Conservation (phyloP, 2,113 vertebrate species). For the Nothobranchius furzeri region DNA sequence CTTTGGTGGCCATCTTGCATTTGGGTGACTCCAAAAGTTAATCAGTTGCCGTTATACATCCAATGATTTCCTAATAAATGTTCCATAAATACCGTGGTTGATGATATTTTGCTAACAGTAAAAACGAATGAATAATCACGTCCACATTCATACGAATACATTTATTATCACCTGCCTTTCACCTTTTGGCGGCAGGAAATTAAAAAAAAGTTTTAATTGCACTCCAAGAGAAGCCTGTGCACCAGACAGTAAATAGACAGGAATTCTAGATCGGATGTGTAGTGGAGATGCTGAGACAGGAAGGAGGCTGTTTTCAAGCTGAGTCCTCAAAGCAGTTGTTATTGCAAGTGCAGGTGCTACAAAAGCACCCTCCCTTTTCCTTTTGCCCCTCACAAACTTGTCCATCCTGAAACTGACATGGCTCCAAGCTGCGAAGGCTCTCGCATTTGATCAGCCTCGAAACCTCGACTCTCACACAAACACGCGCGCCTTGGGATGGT, state of each 20-base stretch:
- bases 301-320: conserved; percentile 40
- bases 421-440: conserved; percentile 37
- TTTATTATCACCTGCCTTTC: not conserved
- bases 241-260: not conserved
- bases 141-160: not conserved
- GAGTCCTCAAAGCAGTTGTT: conserved; percentile 30
- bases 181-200: not conserved
- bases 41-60: not conserved
- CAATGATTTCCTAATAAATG: not conserved
- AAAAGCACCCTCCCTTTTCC: conserved; percentile 27
- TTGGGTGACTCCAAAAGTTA: not conserved
- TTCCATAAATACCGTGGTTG: not conserved
- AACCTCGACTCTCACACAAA: conserved; percentile 19
- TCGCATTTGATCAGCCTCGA: conserved; percentile 31
- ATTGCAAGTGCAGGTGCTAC: conserved; percentile 35
- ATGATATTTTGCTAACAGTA: not conserved
- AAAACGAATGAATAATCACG: not conserved
- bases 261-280: not conserved
- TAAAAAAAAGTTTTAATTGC: too few species aligned
- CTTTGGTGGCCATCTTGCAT: not conserved
- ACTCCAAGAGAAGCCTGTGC: not conserved
- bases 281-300: conserved; percentile 16
- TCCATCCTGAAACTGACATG: conserved; percentile 30
- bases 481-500: conserved; percentile 27
- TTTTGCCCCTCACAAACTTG: conserved; percentile 36